Evolutionary conservation across 2,888 invertebrate species (phyloP).

Genomic region (Spatulosminthurus flaviceps): DNA sequence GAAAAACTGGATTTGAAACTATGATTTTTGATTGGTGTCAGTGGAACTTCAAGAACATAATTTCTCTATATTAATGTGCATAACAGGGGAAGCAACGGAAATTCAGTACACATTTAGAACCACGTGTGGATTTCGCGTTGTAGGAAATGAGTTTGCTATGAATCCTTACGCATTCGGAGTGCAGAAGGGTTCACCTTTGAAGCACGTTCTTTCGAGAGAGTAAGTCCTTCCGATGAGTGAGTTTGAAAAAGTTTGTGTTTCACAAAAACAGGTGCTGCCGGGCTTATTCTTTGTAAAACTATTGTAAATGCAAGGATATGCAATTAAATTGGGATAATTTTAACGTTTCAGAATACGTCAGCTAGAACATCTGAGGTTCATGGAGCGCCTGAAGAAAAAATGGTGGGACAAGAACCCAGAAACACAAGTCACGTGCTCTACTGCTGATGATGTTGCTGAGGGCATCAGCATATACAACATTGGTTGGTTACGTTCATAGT

Average conservation of each 20-base stretch:
- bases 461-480: slow-evolving; percentile 98
- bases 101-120: slow-evolving; percentile 83
- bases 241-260: background rate
- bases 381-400: slow-evolving; percentile 92
- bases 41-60: no score
- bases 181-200: slow-evolving; percentile 86
- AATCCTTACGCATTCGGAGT: slow-evolving; percentile 96
- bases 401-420: slow-evolving; percentile 90
- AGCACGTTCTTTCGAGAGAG: slow-evolving; percentile 20
- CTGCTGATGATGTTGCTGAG: slow-evolving; percentile 91
- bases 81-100: slow-evolving; percentile 89
- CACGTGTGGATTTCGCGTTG: slow-evolving; percentile 87
- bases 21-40: no score
- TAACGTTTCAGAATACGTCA: slow-evolving; percentile 79
- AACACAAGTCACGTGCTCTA: slow-evolving; percentile 75
- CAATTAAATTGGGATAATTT: no score
- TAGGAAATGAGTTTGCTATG: slow-evolving; percentile 95
- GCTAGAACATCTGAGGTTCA: slow-evolving; percentile 85
- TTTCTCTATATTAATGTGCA: no score
- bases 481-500: slow-evolving; percentile 69
- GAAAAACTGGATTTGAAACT: no score
- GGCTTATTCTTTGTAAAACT: background rate
- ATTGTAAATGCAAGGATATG: background rate
- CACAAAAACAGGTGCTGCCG: background rate
- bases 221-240: slow-evolving; percentile 25